A percentile compares a stretch with the other conserved stretches of the same genome.
Evolutionary conservation across 64 coral and sea anemone species (phyloP).

Genomic region (Porites lutea): DNA sequence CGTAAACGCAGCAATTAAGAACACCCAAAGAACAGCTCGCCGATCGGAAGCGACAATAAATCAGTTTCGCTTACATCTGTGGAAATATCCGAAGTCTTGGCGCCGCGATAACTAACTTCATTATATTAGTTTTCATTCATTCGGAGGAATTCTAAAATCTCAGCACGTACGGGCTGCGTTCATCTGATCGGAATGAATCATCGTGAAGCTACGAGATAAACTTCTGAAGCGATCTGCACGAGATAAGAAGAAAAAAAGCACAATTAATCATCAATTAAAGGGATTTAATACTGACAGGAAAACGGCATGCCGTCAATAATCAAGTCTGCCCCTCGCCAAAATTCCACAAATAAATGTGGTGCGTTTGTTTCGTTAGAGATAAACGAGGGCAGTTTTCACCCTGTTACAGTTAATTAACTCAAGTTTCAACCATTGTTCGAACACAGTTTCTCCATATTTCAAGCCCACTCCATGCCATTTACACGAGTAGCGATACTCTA

Average conservation of each 20-base stretch:
- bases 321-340: background rate
- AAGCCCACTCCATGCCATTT: background rate
- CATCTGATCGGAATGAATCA: conserved; percentile 36
- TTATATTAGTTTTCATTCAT: conserved; percentile 33
- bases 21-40: background rate
- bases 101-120: conserved; percentile 50
- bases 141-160: conserved; percentile 9
- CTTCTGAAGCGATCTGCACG: conserved; percentile 44
- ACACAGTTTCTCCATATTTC: background rate
- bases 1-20: background rate
- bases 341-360: conserved; percentile 27
- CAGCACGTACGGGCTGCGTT: background rate
- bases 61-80: conserved; percentile 47
- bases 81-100: conserved; percentile 5
- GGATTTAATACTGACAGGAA: conserved; percentile 49
- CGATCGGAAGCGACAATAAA: conserved; percentile 34
- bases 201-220: conserved; percentile 44
- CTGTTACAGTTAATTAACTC: conserved; percentile 47
- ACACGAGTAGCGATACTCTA: conserved; percentile 3
- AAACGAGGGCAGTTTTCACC: conserved; percentile 59
- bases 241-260: conserved; percentile 36
- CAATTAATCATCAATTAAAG: conserved; percentile 60
- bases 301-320: conserved; percentile 39
- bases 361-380: conserved; percentile 57
- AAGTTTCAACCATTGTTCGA: background rate